Evolutionary conservation across 2,888 invertebrate species (phyloP).

Genomic region (Scaptomyza caliginosa): DNA sequence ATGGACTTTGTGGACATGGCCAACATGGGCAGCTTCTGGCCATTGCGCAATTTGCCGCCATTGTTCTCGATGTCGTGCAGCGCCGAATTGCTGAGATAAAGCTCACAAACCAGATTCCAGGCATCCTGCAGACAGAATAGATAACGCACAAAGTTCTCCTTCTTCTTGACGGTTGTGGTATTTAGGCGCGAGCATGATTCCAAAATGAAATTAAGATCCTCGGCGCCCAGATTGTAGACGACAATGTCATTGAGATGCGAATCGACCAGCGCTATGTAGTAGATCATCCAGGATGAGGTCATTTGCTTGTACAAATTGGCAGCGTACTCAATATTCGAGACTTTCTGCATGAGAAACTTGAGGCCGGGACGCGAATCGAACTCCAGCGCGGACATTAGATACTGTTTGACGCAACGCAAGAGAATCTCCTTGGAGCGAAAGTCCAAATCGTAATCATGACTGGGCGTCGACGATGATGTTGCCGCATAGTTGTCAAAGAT

Average conservation of each 20-base stretch:
- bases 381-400: slow-evolving; percentile 92
- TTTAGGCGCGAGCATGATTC: slow-evolving; percentile 86
- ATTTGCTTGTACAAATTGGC: slow-evolving; percentile 97
- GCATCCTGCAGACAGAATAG: slow-evolving; percentile 87
- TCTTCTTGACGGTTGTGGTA: slow-evolving; percentile 85
- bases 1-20: slow-evolving; percentile 62
- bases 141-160: slow-evolving; percentile 86
- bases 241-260: slow-evolving; percentile 90
- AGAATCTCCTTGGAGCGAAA: slow-evolving; percentile 87
- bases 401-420: slow-evolving; percentile 91
- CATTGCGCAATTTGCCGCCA: slow-evolving; percentile 71
- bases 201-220: slow-evolving; percentile 87
- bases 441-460: slow-evolving; percentile 83
- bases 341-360: slow-evolving; percentile 97
- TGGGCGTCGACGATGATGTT: slow-evolving; percentile 84
- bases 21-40: slow-evolving; percentile 45
- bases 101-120: slow-evolving; percentile 87
- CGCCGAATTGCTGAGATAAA: slow-evolving; percentile 85
- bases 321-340: slow-evolving; percentile 92
- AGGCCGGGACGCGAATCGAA: slow-evolving; percentile 96
- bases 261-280: slow-evolving; percentile 93
- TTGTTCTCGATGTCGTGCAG: slow-evolving; percentile 83
- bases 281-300: slow-evolving; percentile 95
- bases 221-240: slow-evolving; percentile 87
- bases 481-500: slow-evolving; percentile 84